Base-by-base conservation (phyloP, 2,888 invertebrate genomes). In the Amorpha juglandis region DNA sequence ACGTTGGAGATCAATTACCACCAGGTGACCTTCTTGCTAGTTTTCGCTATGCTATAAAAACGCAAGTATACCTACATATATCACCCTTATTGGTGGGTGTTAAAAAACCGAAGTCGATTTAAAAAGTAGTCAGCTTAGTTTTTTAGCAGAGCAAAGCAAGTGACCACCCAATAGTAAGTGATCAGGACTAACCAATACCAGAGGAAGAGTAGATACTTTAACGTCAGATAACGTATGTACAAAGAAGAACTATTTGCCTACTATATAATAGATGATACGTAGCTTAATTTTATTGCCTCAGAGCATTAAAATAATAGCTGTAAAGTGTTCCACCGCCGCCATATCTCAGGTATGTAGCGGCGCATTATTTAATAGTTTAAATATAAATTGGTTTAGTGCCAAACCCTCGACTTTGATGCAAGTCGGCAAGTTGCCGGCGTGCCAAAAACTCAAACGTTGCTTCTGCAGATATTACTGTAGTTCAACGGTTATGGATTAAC, bases 361-460 rank as follows among this genome's bases (percentile, higher is more conserved):
- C 78, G 76, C 81, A 82, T 83, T 83, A 83, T 83, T 83, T 79
- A 83, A 83, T 83, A 82, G 79, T 82, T 83, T 81, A 83, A 82
- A 83, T 83, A 83, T 82, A 83, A 81, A 81, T 83, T 83, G 83
- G 83, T 80, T 64, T 67, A 62, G 71, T 84, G 85, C 85, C 84
- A 85, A 82, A 68, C 74, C 67, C 70, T 70, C 66, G 71, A 62
- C 64, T 74, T 68, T 65, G 68, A 62, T 69, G 74, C 71, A 71
- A 71, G 73, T 71, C 75, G 62, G 62, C 74, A 70, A 72, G 70
- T 71, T 69, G 73, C 76, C 76, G 75, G 79, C 73, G 78, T 85
- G 87, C 88, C 87, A 87, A 87, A 83, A 84, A 78, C 79, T 79
- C 69, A 67, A 71, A 64, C 55, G 69, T 71, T 73, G 75, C 76